phyloP scores from a whole-genome alignment of 2,113 vertebrate species.

The Acrocephalus kingi region DNA sequence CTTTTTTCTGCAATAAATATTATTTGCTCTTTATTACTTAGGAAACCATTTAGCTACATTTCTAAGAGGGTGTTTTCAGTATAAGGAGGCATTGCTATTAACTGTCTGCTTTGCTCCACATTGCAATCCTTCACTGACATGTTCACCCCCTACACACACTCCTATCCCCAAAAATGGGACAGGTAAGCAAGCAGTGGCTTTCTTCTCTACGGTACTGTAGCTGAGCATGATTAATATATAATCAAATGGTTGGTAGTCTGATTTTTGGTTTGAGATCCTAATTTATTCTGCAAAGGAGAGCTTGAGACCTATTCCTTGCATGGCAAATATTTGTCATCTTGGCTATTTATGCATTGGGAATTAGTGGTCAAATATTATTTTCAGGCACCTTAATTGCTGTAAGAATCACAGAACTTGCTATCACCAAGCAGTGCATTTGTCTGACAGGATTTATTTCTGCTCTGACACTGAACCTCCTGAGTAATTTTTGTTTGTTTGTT shows the following conservation, averaged over 20 bases:
- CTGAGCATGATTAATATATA: neutral
- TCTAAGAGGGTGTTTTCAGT: neutral
- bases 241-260: neutral
- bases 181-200: neutral
- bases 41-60: neutral
- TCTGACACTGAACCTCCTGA: neutral
- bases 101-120: neutral
- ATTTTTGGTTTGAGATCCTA: neutral
- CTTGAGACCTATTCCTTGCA: neutral
- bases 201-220: neutral
- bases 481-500: constrained; percentile 10
- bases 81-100: neutral
- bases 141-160: neutral
- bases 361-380: neutral
- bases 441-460: neutral
- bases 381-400: neutral
- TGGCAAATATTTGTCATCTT: neutral
- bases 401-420: neutral
- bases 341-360: neutral
- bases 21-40: neutral
- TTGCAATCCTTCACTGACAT: neutral
- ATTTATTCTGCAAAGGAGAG: neutral
- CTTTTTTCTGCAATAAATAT: neutral
- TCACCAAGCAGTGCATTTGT: neutral
- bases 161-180: neutral